A percentile compares a stretch with the other conserved stretches of the same genome.
Evolutionary conservation across 2,888 invertebrate genomes (phyloP).

Genomic region (Tenthredo livida): DNA sequence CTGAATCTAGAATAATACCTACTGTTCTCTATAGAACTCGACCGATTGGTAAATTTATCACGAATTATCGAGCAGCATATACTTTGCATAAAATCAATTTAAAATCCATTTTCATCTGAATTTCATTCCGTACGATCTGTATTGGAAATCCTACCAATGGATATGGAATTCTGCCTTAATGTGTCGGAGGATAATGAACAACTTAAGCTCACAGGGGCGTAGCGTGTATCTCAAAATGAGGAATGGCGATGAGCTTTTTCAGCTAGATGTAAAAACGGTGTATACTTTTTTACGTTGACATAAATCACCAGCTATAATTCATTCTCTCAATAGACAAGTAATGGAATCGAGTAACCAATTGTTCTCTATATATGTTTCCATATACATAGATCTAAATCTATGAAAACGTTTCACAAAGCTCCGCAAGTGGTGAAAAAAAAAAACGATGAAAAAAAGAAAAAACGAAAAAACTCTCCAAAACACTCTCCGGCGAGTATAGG

Average conservation of each 20-base stretch:
- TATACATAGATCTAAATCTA: not conserved
- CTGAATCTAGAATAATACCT: not conserved
- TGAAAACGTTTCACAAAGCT: not conserved
- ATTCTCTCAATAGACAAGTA: too few relatives aligned
- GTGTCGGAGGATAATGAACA: not conserved
- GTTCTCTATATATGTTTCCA: not conserved
- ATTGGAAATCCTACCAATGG: not conserved
- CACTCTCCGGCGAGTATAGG: conserved; percentile 1
- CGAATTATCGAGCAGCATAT: conserved; percentile 6
- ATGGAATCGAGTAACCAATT: too few relatives aligned
- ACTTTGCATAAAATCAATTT: conserved; percentile 25
- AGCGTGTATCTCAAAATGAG: not conserved
- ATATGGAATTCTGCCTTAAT: conserved; percentile 11
- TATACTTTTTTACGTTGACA: not conserved
- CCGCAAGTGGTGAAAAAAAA: not conserved
- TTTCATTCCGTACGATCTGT: not conserved
- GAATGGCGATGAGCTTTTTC: not conserved
- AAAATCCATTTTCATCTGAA: conserved; percentile 25
- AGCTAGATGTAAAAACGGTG: not conserved
- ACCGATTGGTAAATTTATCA: not conserved
- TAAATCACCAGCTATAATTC: too few relatives aligned
- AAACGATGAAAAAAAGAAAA: not conserved
- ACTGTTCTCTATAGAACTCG: not conserved
- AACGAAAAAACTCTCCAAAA: not conserved
- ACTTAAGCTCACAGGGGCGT: not conserved